These are phyloP conservation scores for Atherinomorus stipes DNA, from an alignment of 2,113 vertebrate species.

Conservation along the genomic window DNA sequence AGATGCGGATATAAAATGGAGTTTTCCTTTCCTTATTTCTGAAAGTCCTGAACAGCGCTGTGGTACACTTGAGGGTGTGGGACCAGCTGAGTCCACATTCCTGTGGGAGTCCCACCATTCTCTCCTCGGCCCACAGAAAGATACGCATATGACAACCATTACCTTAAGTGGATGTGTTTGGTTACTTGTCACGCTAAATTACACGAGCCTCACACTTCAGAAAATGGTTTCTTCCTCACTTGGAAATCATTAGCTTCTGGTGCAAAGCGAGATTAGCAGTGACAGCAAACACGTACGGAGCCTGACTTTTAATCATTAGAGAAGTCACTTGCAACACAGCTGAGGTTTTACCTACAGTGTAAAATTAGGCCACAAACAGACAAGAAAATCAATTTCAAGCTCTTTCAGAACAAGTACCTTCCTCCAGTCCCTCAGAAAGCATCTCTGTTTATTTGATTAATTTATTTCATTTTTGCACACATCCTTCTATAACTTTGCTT, in stretches of 20 bases:
- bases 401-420: conserved; percentile 26
- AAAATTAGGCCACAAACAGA: conserved; percentile 38
- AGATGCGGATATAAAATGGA: conserved; percentile 51
- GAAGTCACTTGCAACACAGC: conserved; percentile 1
- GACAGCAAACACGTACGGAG: conserved; percentile 14
- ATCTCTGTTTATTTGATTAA: conserved; percentile 52
- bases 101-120: conserved; percentile 67
- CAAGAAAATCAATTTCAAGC: conserved; percentile 41
- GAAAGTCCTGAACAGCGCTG: conserved; percentile 31
- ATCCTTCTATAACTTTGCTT: conserved; percentile 34
- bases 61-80: conserved; percentile 50
- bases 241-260: conserved; percentile 45
- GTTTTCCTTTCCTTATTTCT: conserved; percentile 39
- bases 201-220: conserved; percentile 50
- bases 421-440: conserved; percentile 18
- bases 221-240: conserved; percentile 18
- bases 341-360: conserved; percentile 14
- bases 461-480: conserved; percentile 49
- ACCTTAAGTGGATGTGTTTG: conserved; percentile 69
- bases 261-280: conserved; percentile 22
- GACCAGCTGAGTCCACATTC: conserved; percentile 74
- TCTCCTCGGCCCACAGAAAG: conserved; percentile 46
- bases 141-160: conserved; percentile 76
- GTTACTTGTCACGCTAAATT: conserved; percentile 73
- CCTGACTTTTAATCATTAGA: conserved; percentile 27